Evolutionary conservation across 1,140 invertebrate genomes (phyloP).

Genomic region (Archegozetes longisetosus): DNA sequence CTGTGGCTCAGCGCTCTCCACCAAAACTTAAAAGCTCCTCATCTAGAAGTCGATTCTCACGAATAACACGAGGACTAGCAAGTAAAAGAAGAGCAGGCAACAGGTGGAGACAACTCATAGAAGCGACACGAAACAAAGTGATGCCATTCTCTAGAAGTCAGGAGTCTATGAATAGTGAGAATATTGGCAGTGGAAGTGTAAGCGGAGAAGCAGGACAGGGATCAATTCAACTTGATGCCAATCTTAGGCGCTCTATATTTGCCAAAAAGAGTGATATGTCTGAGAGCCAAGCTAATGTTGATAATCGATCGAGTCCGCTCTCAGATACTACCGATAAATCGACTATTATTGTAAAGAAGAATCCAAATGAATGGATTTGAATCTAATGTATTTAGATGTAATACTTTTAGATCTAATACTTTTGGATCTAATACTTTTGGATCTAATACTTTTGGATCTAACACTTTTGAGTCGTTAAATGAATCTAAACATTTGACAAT

Average conservation of each 20-base stretch:
- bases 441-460: background rate
- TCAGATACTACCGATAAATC: background rate
- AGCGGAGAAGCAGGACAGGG: background rate
- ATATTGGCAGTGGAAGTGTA: conserved; percentile 1
- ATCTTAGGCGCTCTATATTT: conserved; percentile 8
- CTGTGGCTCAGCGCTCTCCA: conserved; percentile 3
- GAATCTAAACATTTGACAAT: background rate
- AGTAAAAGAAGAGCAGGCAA: conserved; percentile 18
- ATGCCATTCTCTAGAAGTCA: conserved; percentile 20
- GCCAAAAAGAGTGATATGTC: conserved; percentile 12
- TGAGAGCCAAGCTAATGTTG: background rate
- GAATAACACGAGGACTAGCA: conserved; percentile 20
- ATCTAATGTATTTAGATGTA: background rate
- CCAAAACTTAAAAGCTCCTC: conserved; percentile 18
- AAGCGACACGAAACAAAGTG: conserved; percentile 21
- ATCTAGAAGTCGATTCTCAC: conserved; percentile 17
- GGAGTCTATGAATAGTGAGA: conserved; percentile 13
- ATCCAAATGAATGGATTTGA: background rate
- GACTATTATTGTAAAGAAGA: background rate
- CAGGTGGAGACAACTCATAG: conserved; percentile 22
- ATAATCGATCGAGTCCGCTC: background rate
- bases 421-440: no score
- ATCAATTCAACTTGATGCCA: conserved; percentile 7
- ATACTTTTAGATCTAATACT: background rate
- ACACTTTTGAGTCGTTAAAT: background rate